Base-by-base conservation (phyloP, 2,888 invertebrate genomes). In the Drosophila testacea region DNA sequence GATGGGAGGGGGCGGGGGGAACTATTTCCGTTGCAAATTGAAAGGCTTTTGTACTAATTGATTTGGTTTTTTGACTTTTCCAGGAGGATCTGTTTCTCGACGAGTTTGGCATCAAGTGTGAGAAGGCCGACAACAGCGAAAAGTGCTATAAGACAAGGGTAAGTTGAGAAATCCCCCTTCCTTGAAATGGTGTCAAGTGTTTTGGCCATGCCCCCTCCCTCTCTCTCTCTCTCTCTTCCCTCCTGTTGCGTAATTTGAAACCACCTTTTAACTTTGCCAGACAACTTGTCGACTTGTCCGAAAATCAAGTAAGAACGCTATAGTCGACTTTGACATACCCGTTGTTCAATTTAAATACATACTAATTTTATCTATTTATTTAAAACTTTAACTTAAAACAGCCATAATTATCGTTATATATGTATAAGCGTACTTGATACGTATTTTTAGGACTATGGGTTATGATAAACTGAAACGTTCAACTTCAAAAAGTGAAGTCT, bases 21-120 rank as follows among this genome's bases (percentile, higher is more conserved):
- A 42, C 34, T 36, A 77, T 54, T 88, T 84, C 85, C 85, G 76
- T 38, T 76, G 38, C 62, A 54, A 67, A 48, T 60, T 36, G 32
- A 51, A 48, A 28, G 46, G 13, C 46, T 71, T 60, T 67, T 63
- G 68, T 62, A 27, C 41, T 57, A 50, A 77, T 60, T 71, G 70
- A 65, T 51, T 55, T 41, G 4, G 38, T 38, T 44, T 6, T 30
- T 63, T 34, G 5, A 46, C 22, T 68, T 73, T 90, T 83, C 61
- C 81, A 91, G 91, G 90, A 90, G 80, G 80, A 83, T 61, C 59
- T 78, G 11, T 91, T 90, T 81, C 78, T 86, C 52, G 90, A 91
- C 64, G 91, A 91, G 51, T 90, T 90, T 50, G 91, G 91, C 34
- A 81, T 90, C 7, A 77, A 82, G 52, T 91, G 91, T 66, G 78